These are phyloP conservation scores for Microvelia longipes DNA, from an alignment of 1,140 invertebrate species.

Conservation along the genomic window DNA sequence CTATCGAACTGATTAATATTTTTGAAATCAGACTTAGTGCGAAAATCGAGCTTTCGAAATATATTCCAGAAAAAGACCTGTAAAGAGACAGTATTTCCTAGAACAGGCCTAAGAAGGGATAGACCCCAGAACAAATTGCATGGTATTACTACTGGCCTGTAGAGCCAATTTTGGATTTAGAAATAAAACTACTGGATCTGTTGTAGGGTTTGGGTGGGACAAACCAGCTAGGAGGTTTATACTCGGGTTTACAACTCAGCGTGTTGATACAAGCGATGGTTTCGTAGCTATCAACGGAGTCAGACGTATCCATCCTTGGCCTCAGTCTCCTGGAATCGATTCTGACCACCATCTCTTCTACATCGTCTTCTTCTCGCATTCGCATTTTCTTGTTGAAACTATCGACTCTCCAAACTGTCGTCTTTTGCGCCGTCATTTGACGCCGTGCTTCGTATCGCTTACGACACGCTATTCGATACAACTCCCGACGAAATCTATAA, in stretches of 20 bases:
- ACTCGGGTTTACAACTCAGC: not conserved
- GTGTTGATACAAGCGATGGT: not conserved
- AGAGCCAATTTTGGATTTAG: too few relatives aligned
- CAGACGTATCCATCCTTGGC: too few relatives aligned
- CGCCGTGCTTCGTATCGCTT: conserved; percentile 6
- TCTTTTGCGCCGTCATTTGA: conserved; percentile 9
- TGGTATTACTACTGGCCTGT: too few relatives aligned
- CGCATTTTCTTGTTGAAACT: not conserved
- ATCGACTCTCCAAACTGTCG: conserved; percentile 1
- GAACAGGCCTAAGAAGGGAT: too few relatives aligned
- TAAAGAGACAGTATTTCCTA: too few relatives aligned
- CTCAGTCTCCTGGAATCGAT: too few relatives aligned
- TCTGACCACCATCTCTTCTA: not conserved
- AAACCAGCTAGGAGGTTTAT: not conserved
- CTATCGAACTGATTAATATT: too few relatives aligned
- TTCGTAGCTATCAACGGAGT: not conserved
- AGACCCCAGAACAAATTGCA: too few relatives aligned
- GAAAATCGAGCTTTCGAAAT: too few relatives aligned
- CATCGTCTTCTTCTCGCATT: not conserved
- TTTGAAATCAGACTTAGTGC: too few relatives aligned
- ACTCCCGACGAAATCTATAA: conserved; percentile 41
- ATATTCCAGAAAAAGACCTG: too few relatives aligned
- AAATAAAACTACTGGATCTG: not conserved
- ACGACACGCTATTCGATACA: conserved; percentile 25
- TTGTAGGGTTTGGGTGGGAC: not conserved